Base-by-base conservation (phyloP, 92 coral and sea anemone genomes). In the Palythoa caribaeorum region DNA sequence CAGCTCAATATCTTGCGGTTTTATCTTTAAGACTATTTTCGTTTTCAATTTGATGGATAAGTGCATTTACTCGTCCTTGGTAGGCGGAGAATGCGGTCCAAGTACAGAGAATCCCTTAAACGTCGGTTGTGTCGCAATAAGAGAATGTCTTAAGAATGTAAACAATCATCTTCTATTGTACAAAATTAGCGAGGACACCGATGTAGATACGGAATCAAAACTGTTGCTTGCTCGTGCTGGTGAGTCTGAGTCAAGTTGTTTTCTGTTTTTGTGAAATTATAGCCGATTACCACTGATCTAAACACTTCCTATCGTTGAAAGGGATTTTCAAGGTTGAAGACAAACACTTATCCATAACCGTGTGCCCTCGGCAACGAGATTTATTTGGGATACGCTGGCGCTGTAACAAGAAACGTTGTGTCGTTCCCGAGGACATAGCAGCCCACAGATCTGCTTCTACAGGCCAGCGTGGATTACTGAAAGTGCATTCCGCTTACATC, bases 321-420 rank as follows among this genome's bases (percentile, higher is more conserved):
- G 28, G 28, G 28, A 65, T 65, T n/a, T 65, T 65, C 37, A 9
- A 65, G 28, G 37, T 65, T 65, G 71, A 65, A n/a, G 36, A 21
- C 71, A 65, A 21, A n/a, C 71, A 65, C 37, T 65, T 65, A 37
- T 65, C 36, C 71, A 65, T 65, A 21, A 65, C 71, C 1, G 71
- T 65, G 71, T 65, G 71, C 37, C 71, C 71, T 65, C 71, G 71
- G 36, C 71, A 65, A 8, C 71, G 71, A n/a, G 37, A 65, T 21
- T 65, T 65, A 21, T 65, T 65, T 65, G 71, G 71, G 37, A 65
- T 65, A n/a, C 71, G 71, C 37, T 65, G 35, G 71, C 71, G 71
- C 71, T n/a, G 71, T 21, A 65, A 65, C 71, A 65, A 65, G 37
- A 65, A 28, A 28, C 28, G 28, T 28, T 28, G 28, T 28, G 28